Evolutionary conservation across 1,140 invertebrate genomes (phyloP), one percentile per base, ranked within the genome.

Genomic region (Oscheius sp.): DNA sequence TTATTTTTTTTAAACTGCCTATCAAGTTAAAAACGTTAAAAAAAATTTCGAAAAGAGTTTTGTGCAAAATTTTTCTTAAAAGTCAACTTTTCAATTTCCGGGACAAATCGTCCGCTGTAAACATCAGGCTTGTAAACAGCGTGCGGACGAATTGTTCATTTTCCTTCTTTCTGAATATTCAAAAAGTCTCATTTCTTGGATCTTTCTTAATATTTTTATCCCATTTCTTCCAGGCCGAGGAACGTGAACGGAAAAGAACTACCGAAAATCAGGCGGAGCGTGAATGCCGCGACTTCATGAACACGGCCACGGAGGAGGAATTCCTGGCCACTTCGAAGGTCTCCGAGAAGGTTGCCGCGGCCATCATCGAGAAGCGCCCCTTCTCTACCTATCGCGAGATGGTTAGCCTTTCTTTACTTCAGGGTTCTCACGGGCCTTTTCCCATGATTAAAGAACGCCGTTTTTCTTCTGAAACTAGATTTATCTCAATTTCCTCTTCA

Each of bases 241-340:
- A 61, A 49, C 34, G 36, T 69, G 62, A 42, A n/a, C 58, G 69
- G 10, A 34, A 23, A 18, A 68, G 29, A 29, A 34, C 32, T 20
- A 28, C 75, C 10, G 68, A 72, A 34, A 38, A 55, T 0, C 67
- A 62, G 31, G 58, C 31, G 32, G 35, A 79, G 38, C 20, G 45
- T n/a, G 35, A 79, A 52, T 79, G 77, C 65, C 23, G 82, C 23
- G 68, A 79, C 7, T 78, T 79, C 49, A 59, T 80, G 52, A 80
- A 80, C 36, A 38, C 31, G 1, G 55, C 77, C 1, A 65, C 42
- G 18, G 58, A 55, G 62, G 78, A 78, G 31, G 76, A 80, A 20
- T 69, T 80, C n/a, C 45, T 69, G 3, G 61, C 45, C 28, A 64
- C 63, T 34, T 35, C 72, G 29, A 82, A 80, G 35, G 65, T 72